Evolutionary conservation across 2,888 invertebrate species (phyloP).

Genomic region (Diplazon laetatorius): DNA sequence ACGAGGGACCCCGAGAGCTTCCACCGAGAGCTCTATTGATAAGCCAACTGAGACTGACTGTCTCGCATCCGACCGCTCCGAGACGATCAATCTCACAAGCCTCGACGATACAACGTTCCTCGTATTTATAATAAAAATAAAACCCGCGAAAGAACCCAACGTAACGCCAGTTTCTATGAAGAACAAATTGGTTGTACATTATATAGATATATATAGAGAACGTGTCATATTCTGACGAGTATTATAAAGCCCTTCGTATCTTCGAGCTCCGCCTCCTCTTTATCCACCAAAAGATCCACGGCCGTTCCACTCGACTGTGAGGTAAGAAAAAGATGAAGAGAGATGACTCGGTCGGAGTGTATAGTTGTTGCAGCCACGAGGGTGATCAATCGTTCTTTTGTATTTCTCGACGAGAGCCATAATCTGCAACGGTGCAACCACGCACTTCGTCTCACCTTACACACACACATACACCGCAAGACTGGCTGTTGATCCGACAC

Average conservation of each 20-base stretch:
- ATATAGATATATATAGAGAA: slow-evolving; percentile 12
- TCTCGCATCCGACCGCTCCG: slow-evolving; percentile 41
- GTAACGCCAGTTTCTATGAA: slow-evolving; percentile 26
- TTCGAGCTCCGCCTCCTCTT: slow-evolving; percentile 28
- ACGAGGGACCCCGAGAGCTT: slow-evolving; percentile 41
- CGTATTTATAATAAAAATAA: slow-evolving; percentile 53
- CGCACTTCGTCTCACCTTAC: slow-evolving; percentile 38
- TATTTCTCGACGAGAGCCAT: slow-evolving; percentile 14
- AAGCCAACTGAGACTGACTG: slow-evolving; percentile 57
- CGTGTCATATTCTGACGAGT: slow-evolving; percentile 18
- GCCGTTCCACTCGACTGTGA: slow-evolving; percentile 9
- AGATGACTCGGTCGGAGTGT: slow-evolving; percentile 16
- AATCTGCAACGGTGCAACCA: slow-evolving; percentile 30
- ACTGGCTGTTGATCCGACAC: slow-evolving; percentile 8
- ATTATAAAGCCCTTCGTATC: slow-evolving; percentile 38
- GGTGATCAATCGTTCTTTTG: slow-evolving; percentile 38
- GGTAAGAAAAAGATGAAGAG: slow-evolving; percentile 25
- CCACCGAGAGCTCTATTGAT: slow-evolving; percentile 55
- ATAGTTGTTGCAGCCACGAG: slow-evolving; percentile 32
- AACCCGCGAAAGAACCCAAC: slow-evolving; percentile 28
- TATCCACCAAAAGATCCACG: slow-evolving; percentile 30
- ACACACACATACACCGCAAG: not conserved
- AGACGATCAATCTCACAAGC: slow-evolving; percentile 55
- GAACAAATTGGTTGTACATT: slow-evolving; percentile 35
- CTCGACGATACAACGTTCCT: slow-evolving; percentile 44